A percentile compares a stretch with the other conserved stretches of the same genome.
These are phyloP conservation scores for Gymnocephalus cernua DNA, from an alignment of 2,113 vertebrate genomes.

Conservation along the genomic window DNA sequence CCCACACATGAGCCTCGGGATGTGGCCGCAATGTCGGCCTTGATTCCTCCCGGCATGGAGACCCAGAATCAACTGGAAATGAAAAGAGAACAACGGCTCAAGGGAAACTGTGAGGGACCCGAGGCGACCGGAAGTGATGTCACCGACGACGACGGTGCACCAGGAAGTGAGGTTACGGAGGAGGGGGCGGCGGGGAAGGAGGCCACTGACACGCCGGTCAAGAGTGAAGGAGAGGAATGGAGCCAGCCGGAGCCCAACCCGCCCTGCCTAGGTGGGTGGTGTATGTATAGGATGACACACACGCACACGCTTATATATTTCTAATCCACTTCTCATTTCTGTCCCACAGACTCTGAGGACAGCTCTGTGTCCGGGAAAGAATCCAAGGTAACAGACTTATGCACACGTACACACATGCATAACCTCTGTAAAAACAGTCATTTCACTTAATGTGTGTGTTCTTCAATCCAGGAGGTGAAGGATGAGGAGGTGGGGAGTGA, in stretches of 20 bases:
- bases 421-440: neutral
- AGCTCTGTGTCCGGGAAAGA: slow-evolving; percentile 92
- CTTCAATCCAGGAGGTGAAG: slow-evolving; percentile 88
- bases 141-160: slow-evolving; percentile 53
- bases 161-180: slow-evolving; percentile 79
- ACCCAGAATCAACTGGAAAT: slow-evolving; percentile 46
- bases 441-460: slow-evolving; percentile 1
- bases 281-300: neutral
- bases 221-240: slow-evolving; percentile 86
- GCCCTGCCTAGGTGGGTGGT: slow-evolving; percentile 76
- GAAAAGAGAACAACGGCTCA: slow-evolving; percentile 66
- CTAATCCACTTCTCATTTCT: slow-evolving; percentile 59
- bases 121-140: slow-evolving; percentile 64
- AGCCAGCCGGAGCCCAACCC: slow-evolving; percentile 80
- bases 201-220: slow-evolving; percentile 79
- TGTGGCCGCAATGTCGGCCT: neutral
- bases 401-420: neutral
- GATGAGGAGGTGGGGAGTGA: slow-evolving; percentile 97
- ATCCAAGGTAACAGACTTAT: slow-evolving; percentile 87
- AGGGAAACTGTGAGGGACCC: slow-evolving; percentile 50
- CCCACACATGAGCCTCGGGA: slow-evolving; percentile 52
- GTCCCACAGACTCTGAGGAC: slow-evolving; percentile 91
- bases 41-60: slow-evolving; percentile 36
- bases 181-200: slow-evolving; percentile 83
- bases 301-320: slow-evolving; percentile 7